phyloP scores from a whole-genome alignment of 1,140 invertebrate species.

The Druon quercuslanigerum region DNA sequence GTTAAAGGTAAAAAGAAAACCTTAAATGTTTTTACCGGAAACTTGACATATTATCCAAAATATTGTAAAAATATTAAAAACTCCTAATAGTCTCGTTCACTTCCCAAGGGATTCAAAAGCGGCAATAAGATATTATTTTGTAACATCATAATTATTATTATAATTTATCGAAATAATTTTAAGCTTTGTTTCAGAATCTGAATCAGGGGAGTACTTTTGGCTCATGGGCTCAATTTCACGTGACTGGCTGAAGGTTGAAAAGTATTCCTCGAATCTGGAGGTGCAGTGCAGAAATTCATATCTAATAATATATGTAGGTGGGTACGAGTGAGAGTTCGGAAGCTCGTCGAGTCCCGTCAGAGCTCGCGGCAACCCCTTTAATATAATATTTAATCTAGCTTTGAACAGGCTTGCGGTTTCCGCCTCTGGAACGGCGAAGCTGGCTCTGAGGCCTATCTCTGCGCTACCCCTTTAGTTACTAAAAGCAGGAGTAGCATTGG shows the following conservation, averaged over 20 bases:
- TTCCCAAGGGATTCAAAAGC: no score
- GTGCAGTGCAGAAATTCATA: conserved; percentile 29
- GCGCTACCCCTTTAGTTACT: conserved; percentile 52
- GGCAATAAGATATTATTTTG: no score
- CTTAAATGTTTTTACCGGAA: no score
- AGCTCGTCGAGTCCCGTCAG: conserved; percentile 51
- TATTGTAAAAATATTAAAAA: no score
- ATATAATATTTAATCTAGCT: conserved; percentile 77
- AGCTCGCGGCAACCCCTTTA: conserved; percentile 72
- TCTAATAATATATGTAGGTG: conserved; percentile 39
- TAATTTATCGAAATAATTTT: no score
- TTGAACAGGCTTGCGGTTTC: conserved; percentile 75
- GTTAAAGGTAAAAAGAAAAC: no score
- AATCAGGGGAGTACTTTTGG: conserved; percentile 43
- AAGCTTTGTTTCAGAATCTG: background rate
- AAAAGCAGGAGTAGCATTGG: conserved; percentile 40
- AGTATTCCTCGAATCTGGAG: conserved; percentile 20
- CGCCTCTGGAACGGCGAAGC: conserved; percentile 69
- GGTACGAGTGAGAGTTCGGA: background rate
- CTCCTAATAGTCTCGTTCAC: no score
- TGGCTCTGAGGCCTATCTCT: conserved; percentile 58
- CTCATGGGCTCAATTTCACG: conserved; percentile 35
- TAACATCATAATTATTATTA: no score
- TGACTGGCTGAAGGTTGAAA: conserved; percentile 1
- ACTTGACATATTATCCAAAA: no score